These are phyloP conservation scores for Drosophila guanche DNA, from an alignment of 1,140 invertebrate genomes.

Conservation along the genomic window DNA sequence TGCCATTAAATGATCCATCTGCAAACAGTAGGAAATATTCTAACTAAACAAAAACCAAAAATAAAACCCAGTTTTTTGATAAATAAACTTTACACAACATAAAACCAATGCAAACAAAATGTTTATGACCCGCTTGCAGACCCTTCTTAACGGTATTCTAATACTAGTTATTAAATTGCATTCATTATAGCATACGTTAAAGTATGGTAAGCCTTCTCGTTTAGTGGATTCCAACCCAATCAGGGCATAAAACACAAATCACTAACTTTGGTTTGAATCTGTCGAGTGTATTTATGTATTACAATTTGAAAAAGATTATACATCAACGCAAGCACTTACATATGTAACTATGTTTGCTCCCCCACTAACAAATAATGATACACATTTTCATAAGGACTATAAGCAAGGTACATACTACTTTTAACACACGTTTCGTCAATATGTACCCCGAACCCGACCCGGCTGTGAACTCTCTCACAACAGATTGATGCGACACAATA, in stretches of 20 bases:
- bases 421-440: constrained; percentile 8
- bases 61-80: constrained; percentile 59
- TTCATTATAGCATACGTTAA: too few species aligned
- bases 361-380: constrained; percentile 45
- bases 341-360: constrained; percentile 33
- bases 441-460: constrained; percentile 37
- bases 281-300: constrained; percentile 35
- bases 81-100: constrained; percentile 64
- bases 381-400: constrained; percentile 38
- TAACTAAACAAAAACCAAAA: constrained; percentile 55
- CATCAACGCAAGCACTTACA: constrained; percentile 8
- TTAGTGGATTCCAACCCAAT: too few species aligned
- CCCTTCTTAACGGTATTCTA: too few species aligned
- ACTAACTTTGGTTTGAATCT: constrained; percentile 20
- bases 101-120: constrained; percentile 40
- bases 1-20: constrained; percentile 22
- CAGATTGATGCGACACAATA: too few species aligned
- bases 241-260: neutral
- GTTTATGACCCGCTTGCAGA: constrained; percentile 1
- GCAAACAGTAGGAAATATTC: constrained; percentile 38
- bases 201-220: too few species aligned
- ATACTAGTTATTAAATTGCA: too few species aligned
- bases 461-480: too few species aligned
- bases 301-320: constrained; percentile 51
- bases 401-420: constrained; percentile 22